phyloP scores from a whole-genome alignment of 1,140 invertebrate genomes.

The Hypothenemus hampei region DNA sequence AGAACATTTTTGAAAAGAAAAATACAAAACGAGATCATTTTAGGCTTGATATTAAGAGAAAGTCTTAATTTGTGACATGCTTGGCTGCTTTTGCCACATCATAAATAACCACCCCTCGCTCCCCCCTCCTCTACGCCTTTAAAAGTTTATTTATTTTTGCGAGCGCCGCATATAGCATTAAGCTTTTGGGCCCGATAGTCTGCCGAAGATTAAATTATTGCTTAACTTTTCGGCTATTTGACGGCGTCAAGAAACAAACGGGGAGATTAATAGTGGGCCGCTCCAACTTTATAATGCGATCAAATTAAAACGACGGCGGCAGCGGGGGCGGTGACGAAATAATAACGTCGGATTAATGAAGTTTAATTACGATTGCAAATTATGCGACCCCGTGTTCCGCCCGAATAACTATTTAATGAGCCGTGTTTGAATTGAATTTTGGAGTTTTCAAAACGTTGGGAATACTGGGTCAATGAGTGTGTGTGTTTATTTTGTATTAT shows the following conservation, averaged over 20 bases:
- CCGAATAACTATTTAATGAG: neutral
- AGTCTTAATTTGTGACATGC: too few species aligned
- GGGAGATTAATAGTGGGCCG: constrained; percentile 4
- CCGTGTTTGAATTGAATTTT: neutral
- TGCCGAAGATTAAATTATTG: constrained; percentile 3
- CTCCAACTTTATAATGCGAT: neutral
- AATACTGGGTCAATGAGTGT: too few species aligned
- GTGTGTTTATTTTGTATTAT: too few species aligned
- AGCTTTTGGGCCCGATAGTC: too few species aligned
- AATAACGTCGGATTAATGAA: constrained; percentile 5
- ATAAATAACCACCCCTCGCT: too few species aligned
- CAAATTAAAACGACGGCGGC: constrained; percentile 4
- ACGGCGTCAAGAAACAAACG: constrained; percentile 1
- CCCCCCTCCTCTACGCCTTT: too few species aligned
- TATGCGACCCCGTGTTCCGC: neutral
- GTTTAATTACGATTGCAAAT: neutral
- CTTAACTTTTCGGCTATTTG: constrained; percentile 2
- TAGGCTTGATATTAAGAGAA: too few species aligned
- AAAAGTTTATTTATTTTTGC: too few species aligned
- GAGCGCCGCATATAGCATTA: too few species aligned
- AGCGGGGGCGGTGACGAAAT: neutral
- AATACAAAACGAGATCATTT: too few species aligned
- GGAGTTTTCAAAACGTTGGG: neutral
- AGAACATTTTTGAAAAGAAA: too few species aligned
- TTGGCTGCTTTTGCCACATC: too few species aligned